A percentile compares a stretch with the other conserved stretches of the same genome.
Evolutionary conservation across 2,113 vertebrate species (phyloP).

Genomic region (Melanostigma gelatinosum): DNA sequence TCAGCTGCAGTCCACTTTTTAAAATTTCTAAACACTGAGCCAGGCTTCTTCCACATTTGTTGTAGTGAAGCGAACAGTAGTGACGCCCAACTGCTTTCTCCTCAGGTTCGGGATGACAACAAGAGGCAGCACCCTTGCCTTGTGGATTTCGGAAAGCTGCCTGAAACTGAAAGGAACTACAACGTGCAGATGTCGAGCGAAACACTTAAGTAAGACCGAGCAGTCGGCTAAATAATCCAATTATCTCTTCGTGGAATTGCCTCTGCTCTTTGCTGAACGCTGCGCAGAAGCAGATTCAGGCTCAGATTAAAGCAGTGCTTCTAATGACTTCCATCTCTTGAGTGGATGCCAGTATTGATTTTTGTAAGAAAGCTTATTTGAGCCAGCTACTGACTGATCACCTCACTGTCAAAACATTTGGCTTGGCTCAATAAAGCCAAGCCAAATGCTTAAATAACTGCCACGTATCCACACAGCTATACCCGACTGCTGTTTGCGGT

Average conservation of each 20-base stretch:
- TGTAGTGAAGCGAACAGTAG: background rate
- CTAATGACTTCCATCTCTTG: conserved; percentile 58
- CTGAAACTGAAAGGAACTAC: conserved; percentile 98
- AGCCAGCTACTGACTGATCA: conserved; percentile 54
- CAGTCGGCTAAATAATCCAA: conserved; percentile 30
- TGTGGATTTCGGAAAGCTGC: conserved; percentile 95
- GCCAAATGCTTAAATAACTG: conserved; percentile 2
- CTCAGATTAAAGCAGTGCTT: conserved; percentile 57
- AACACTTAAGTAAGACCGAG: conserved; percentile 92
- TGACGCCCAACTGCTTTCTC: background rate
- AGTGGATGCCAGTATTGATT: conserved; percentile 65
- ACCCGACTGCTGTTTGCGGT: background rate
- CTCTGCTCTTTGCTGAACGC: conserved; percentile 25
- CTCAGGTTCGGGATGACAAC: conserved; percentile 95
- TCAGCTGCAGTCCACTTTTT: background rate
- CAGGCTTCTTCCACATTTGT: background rate
- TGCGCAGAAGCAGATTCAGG: conserved; percentile 48
- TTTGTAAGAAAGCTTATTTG: conserved; percentile 45
- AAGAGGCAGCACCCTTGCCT: conserved; percentile 98
- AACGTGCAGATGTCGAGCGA: conserved; percentile 99
- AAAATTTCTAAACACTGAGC: background rate
- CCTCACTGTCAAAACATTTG: conserved; percentile 54
- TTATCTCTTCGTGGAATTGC: conserved; percentile 42
- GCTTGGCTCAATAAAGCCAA: conserved; percentile 24
- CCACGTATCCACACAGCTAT: background rate